Percentiles rank a stretch among this genome's conserved stretches.
Conservation (phyloP, 2,888 invertebrate genomes). For the Smittia aterrima region DNA sequence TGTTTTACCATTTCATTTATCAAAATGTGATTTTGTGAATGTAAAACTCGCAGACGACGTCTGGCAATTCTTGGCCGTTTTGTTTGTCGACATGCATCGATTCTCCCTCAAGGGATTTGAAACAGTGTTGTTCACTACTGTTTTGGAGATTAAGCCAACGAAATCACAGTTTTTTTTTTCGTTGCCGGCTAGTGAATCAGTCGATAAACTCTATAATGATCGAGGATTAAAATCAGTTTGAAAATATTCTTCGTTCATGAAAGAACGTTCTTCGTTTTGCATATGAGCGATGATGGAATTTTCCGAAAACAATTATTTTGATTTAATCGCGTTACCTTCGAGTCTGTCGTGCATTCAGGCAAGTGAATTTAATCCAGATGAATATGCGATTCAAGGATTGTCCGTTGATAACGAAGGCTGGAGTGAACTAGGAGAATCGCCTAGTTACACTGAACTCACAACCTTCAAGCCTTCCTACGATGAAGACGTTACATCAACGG, state of each 20-base stretch:
- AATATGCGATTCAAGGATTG: neutral
- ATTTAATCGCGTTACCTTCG: conserved; percentile 40
- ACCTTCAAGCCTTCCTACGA: conserved; percentile 7
- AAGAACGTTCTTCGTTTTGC: neutral
- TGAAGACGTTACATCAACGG: neutral
- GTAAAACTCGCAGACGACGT: neutral
- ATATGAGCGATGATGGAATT: conserved; percentile 25
- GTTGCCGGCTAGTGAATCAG: neutral
- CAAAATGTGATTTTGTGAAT: neutral
- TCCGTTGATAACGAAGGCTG: neutral
- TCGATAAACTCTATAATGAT: conserved; percentile 19
- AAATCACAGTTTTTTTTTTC: neutral
- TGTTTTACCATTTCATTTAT: conserved; percentile 20
- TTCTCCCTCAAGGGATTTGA: neutral
- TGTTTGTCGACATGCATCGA: neutral
- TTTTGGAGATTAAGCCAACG: conserved; percentile 12
- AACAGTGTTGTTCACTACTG: conserved; percentile 14
- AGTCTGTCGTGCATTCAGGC: conserved; percentile 10
- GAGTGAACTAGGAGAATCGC: neutral
- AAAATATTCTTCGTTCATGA: neutral
- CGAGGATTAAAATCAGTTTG: conserved; percentile 29
- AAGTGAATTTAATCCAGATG: conserved; percentile 24
- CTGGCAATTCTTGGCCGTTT: neutral
- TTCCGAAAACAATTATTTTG: conserved; percentile 37
- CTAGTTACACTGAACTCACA: conserved; percentile 21